Evolutionary conservation across 2,113 vertebrate genomes (phyloP), one percentile per base, ranked within the genome.

Genomic region (Leptodactylus fuscus): DNA sequence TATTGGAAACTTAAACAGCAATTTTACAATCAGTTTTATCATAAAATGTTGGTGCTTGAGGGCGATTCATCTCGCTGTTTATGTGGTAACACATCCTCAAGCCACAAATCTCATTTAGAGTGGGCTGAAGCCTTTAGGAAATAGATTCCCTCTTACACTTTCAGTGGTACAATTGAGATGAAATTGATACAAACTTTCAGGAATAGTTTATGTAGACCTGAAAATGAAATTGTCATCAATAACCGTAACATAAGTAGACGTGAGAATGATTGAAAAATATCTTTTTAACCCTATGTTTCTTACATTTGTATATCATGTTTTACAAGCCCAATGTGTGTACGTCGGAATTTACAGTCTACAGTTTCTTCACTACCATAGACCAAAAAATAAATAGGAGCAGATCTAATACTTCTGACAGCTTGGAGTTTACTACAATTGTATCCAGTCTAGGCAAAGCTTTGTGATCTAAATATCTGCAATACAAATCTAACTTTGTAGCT

Each of bases 81-180:
- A 69, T 69, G 65, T 69, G 65, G 32, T 2, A 69, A 12, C 65
- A 38, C 65, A 69, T 69, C 65, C 65, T 69, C 34, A 22, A 69
- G 34, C 18, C 65, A 69, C 65, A 69, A 69, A 69, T 69, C 65
- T 69, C 18, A 69, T 69, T 69, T 69, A 69, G 32, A 69, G 20
- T 38, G 65, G 65, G 65, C 65, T 69, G 65, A 69, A 69, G 34
- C 29, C 32, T 69, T 69, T 38, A 38, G 36, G 18, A 69, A 69
- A 69, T 69, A 34, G 65, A 69, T 69, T 69, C 34, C 65, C 15
- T 69, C 65, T 11, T 69, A 69, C 36, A 69, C 65, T 69, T 69
- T 69, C 65, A 69, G 65, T 36, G 32, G 16, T 38, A 38, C 65
- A 69, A 69, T 69, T 69, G 32, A 69, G 16, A 38, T 69, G 65